These are phyloP conservation scores for Trematomus loennbergii DNA, from an alignment of 2,113 vertebrate genomes.

Conservation along the genomic window DNA sequence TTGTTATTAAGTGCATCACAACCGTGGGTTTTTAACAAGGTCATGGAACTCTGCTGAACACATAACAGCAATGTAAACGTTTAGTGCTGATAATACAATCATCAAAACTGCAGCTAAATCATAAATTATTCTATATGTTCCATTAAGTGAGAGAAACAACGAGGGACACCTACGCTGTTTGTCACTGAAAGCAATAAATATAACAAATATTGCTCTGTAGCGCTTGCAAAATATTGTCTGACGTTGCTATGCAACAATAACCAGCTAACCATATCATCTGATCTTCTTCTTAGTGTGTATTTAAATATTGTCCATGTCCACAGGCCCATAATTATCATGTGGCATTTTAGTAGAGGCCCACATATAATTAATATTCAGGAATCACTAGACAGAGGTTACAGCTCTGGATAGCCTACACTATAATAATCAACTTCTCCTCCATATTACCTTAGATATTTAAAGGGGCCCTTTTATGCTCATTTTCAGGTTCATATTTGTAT, in stretches of 20 bases:
- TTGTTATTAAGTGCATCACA: conserved; percentile 7
- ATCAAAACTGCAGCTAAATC: neutral
- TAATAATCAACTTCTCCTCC: neutral
- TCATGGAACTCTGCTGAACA: neutral
- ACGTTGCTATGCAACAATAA: too few species aligned
- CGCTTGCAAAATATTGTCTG: too few species aligned
- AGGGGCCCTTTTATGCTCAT: too few species aligned
- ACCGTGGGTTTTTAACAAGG: conserved; percentile 14
- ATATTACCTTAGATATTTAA: too few species aligned
- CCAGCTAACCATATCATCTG: too few species aligned
- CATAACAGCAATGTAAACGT: too few species aligned
- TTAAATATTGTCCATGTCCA: too few species aligned
- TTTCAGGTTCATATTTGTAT: too few species aligned
- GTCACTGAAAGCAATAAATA: neutral
- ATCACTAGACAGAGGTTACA: neutral
- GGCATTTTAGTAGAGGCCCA: neutral
- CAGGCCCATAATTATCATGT: neutral
- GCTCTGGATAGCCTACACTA: neutral
- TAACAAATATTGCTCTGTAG: neutral
- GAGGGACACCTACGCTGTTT: neutral
- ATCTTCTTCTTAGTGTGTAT: too few species aligned
- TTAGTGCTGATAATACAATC: neutral
- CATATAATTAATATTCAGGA: neutral
- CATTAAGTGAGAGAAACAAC: neutral
- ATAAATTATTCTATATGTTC: too few species aligned